These are phyloP conservation scores for Pantherophis guttatus DNA, from an alignment of 2,113 vertebrate species.

Conservation along the genomic window DNA sequence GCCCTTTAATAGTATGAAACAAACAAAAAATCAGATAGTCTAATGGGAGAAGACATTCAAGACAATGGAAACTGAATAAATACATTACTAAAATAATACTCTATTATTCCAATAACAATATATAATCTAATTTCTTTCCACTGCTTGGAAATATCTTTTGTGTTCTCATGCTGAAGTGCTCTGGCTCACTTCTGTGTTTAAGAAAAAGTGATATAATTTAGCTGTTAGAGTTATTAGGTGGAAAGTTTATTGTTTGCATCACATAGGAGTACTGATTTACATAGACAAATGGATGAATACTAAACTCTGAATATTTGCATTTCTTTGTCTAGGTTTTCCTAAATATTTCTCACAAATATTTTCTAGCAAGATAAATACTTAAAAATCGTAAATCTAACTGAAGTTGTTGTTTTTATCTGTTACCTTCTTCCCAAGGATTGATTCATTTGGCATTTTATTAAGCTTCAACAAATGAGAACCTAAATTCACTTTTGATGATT, in stretches of 20 bases:
- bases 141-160: not conserved
- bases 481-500: not conserved
- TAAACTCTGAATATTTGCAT: not conserved
- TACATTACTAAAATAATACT: not conserved
- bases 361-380: not conserved
- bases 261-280: not conserved
- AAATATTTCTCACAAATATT: not conserved
- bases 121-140: not conserved
- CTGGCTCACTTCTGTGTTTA: not conserved
- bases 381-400: not conserved
- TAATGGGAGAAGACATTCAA: not conserved
- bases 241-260: not conserved
- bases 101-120: not conserved
- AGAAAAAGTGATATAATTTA: not conserved
- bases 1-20: slow-evolving; percentile 34
- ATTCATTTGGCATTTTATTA: not conserved
- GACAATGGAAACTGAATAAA: not conserved
- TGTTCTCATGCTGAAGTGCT: not conserved
- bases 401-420: not conserved
- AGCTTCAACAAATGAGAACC: not conserved
- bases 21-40: not conserved
- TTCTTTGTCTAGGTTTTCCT: not conserved
- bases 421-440: not conserved
- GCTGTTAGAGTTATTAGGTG: not conserved
- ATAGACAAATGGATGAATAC: not conserved